Conservation (phyloP, 2,797 vertebrate species). For the Crypturellus tataupa region DNA sequence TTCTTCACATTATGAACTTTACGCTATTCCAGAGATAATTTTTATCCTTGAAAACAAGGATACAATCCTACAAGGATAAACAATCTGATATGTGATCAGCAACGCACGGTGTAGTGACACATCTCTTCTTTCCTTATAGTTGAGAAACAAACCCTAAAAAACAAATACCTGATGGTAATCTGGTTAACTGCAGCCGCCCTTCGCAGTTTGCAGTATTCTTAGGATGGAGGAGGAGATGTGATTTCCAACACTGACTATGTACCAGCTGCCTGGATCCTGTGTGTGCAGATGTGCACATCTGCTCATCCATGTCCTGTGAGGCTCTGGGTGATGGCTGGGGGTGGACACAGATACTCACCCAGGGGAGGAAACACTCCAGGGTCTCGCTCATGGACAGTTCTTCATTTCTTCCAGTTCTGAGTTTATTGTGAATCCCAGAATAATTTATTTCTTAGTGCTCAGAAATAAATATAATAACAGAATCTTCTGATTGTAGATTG, state of each 20-base stretch:
- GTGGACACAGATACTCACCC: fast-evolving
- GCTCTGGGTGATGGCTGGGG: not conserved
- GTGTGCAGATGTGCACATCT: not conserved
- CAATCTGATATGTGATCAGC: not conserved
- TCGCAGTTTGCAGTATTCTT: not conserved
- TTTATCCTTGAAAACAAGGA: too few relatives aligned
- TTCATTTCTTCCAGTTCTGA: not conserved
- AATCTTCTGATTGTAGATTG: not conserved
- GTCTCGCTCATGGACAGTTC: not conserved
- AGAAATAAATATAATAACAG: not conserved
- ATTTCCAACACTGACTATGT: not conserved
- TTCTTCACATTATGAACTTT: not conserved
- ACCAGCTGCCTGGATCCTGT: not conserved
- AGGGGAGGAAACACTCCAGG: not conserved
- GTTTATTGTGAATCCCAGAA: not conserved
- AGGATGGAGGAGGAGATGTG: not conserved
- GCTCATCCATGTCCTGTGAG: not conserved
- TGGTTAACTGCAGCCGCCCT: not conserved
- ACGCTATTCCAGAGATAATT: not conserved
- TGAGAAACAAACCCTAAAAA: not conserved
- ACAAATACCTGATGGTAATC: not conserved
- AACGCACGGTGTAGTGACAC: not conserved
- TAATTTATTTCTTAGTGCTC: not conserved
- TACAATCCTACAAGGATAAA: not conserved
- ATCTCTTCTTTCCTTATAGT: not conserved